Evolutionary conservation across 2,113 vertebrate genomes (phyloP).

Genomic region (Oenanthe melanoleuca): DNA sequence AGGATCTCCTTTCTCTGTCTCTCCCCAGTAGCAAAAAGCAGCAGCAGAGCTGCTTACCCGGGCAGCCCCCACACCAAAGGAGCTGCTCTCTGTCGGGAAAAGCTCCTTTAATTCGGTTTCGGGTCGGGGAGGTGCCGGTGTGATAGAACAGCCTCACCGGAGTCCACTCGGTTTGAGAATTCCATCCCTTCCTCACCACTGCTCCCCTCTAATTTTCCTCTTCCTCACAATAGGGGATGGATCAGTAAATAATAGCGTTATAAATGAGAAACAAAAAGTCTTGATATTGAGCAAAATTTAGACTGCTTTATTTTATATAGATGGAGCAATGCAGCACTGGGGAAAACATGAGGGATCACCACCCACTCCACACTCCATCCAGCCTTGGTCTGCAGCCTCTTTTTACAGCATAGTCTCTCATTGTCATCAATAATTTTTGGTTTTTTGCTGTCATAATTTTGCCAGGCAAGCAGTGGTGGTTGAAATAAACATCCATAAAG

Average conservation of each 20-base stretch:
- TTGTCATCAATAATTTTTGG: no score
- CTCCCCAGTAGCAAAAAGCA: background rate
- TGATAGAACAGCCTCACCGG: background rate
- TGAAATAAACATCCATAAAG: no score
- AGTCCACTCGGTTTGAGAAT: background rate
- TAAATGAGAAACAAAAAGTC: no score
- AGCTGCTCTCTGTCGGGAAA: background rate
- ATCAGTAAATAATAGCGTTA: background rate
- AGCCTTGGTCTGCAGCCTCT: no score
- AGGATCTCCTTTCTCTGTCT: background rate
- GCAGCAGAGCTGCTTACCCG: rapidly evolving
- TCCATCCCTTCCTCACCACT: background rate
- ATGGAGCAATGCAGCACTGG: no score
- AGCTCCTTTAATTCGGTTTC: background rate
- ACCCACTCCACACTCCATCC: no score
- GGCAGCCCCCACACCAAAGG: background rate
- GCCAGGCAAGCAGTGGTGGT: no score
- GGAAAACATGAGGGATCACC: no score
- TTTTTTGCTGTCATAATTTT: no score
- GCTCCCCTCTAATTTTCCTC: background rate
- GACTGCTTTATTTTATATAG: no score
- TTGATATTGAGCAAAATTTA: no score
- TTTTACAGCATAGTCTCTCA: no score
- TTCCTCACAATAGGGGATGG: rapidly evolving
- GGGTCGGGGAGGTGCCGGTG: background rate